Base-by-base conservation (phyloP, 2,797 vertebrate species). In the Syndactyla subalaris region DNA sequence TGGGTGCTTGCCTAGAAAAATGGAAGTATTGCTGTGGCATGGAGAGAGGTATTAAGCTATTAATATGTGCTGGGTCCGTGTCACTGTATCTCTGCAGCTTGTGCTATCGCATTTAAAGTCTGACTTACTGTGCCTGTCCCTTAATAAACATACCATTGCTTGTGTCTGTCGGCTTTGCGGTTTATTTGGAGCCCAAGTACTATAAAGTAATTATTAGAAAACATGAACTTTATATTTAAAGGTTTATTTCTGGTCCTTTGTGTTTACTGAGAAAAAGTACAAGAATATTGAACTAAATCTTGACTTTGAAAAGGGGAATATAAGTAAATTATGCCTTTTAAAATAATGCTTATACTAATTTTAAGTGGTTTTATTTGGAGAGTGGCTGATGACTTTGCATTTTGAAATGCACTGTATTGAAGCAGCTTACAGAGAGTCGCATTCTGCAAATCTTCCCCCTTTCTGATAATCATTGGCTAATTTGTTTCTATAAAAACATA, bases 1-100 rank as follows among this genome's bases (percentile, higher is more conserved):
- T 97, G 94, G 88, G 96, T 87, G 52, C 49, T 88, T 96, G 95
- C 94, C 95, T 94, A 93, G 90, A 92, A 93, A 95, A 97, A 95
- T 95, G 83, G 95, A 84, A 82, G 93, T 78, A 34, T 39, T 0
- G 5, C 76, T 84, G 80, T 73, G 74, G 55, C 66, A 59, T 19
- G 48, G 86, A 20, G 32, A 86, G 78, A 87, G 62, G 67, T 67
- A 30, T 86, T 59, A 39, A 55, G 26, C 57, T 90, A 41, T 46
- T 82, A 77, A 12, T 65, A 7, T 12, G 26, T 61, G 41, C 43
- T 59, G 8, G 30, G 16, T 73, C 67, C 87, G 34, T 76, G 80
- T 76, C 45, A 3, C 46, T 58, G 17, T 65, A 30, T 70, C 27
- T 85, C 30, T 88, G 27, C 52, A 79, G 27, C 48, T 52, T 57